Percentiles rank a stretch among this genome's conserved stretches.
Conservation (phyloP, 2,888 invertebrate species). For the Yponomeuta plumbellus region DNA sequence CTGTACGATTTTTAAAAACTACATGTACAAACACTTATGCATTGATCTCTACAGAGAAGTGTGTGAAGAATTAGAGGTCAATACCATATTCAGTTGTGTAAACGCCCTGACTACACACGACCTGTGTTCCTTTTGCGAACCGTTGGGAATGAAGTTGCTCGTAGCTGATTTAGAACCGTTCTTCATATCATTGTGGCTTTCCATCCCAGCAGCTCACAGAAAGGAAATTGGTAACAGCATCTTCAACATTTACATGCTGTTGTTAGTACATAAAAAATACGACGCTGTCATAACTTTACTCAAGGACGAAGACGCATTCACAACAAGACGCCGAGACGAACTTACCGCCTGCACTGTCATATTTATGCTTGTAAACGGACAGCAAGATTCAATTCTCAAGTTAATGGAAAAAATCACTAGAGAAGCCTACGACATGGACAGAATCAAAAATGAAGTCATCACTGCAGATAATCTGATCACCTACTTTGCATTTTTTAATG, state of each 20-base stretch:
- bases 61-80: neutral
- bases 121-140: neutral
- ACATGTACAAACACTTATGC: slow-evolving; percentile 13
- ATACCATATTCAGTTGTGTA: neutral
- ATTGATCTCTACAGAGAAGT: neutral
- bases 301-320: slow-evolving; percentile 2
- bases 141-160: neutral
- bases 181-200: slow-evolving; percentile 2
- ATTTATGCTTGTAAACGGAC: neutral
- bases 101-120: neutral
- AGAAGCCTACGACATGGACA: neutral
- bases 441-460: neutral
- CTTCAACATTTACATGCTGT: neutral
- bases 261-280: neutral
- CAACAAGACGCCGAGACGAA: neutral
- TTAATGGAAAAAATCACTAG: neutral
- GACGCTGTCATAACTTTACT: neutral
- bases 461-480: neutral
- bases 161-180: neutral
- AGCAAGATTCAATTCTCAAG: neutral
- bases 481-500: neutral
- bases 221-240: neutral
- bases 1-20: neutral
- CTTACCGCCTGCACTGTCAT: neutral
- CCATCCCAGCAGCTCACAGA: neutral